These are phyloP conservation scores for Yoshiicerus persimilis DNA, from an alignment of 1,140 invertebrate genomes.

Conservation along the genomic window DNA sequence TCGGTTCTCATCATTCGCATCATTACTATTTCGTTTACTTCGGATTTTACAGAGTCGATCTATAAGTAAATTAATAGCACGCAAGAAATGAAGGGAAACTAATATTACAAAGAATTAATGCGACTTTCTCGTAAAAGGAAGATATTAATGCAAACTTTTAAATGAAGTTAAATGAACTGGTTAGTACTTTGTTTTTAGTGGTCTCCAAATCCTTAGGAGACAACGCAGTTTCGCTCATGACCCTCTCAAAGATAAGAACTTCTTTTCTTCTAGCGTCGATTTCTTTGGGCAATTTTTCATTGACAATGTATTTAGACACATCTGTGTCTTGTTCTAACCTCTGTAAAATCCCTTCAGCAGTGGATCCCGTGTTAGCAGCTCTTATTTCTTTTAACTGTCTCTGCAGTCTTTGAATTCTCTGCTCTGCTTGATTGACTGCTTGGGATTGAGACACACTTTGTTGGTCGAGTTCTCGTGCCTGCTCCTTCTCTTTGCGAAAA, in stretches of 20 bases:
- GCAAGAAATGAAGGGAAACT: background rate
- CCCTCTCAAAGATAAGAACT: slow-evolving; percentile 67
- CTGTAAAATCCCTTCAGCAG: slow-evolving; percentile 58
- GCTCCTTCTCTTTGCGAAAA: slow-evolving; percentile 71
- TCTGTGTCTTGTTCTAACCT: slow-evolving; percentile 65
- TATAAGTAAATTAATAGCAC: slow-evolving; percentile 50
- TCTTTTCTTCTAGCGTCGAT: slow-evolving; percentile 63
- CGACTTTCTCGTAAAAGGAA: too few species aligned
- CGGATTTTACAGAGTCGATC: slow-evolving; percentile 64
- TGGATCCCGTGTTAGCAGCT: slow-evolving; percentile 60
- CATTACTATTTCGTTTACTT: slow-evolving; percentile 63
- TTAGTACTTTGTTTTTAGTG: background rate
- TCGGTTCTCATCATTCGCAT: slow-evolving; percentile 59
- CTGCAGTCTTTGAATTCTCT: slow-evolving; percentile 59
- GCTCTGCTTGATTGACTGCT: slow-evolving; percentile 59
- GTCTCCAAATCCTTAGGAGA: slow-evolving; percentile 39
- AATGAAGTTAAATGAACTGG: background rate
- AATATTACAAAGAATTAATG: background rate
- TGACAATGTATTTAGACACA: slow-evolving; percentile 67
- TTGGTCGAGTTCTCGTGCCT: slow-evolving; percentile 66
- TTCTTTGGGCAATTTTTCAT: slow-evolving; percentile 77
- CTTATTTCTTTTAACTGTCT: slow-evolving; percentile 62
- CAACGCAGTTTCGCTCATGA: slow-evolving; percentile 55
- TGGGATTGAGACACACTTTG: slow-evolving; percentile 64
- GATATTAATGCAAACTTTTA: too few species aligned